These are phyloP conservation scores for Sinohyriopsis cumingii DNA, from an alignment of 2,888 invertebrate species.

Conservation along the genomic window DNA sequence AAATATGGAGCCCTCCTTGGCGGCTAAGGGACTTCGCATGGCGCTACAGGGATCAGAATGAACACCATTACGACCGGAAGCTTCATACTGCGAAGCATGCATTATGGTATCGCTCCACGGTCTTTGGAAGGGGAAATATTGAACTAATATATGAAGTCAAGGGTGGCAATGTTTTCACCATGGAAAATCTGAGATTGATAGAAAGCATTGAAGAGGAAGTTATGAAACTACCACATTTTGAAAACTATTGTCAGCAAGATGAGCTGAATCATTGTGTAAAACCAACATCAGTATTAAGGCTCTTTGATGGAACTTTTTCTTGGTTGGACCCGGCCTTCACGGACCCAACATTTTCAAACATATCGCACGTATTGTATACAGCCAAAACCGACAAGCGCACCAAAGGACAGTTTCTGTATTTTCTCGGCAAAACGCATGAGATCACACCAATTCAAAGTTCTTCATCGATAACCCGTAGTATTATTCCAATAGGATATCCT, in stretches of 20 bases:
- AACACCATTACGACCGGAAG: constrained; percentile 26
- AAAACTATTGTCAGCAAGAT: constrained; percentile 29
- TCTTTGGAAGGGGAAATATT: constrained; percentile 32
- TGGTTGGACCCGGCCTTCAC: constrained; percentile 43
- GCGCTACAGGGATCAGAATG: constrained; percentile 35
- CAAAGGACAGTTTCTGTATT: constrained; percentile 37
- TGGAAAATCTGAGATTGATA: constrained; percentile 44
- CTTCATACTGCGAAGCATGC: constrained; percentile 24
- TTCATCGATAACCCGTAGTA: constrained; percentile 35
- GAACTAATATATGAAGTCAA: constrained; percentile 45
- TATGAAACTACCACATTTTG: constrained; percentile 24
- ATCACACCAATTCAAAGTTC: constrained; percentile 23
- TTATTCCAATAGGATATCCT: constrained; percentile 45
- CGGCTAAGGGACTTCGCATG: constrained; percentile 48
- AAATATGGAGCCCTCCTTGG: constrained; percentile 48
- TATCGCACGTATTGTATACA: constrained; percentile 37
- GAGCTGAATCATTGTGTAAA: constrained; percentile 26
- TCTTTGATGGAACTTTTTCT: constrained; percentile 53
- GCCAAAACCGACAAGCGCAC: constrained; percentile 39
- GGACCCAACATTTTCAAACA: constrained; percentile 49
- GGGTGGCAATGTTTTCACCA: constrained; percentile 53
- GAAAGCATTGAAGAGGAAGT: constrained; percentile 45
- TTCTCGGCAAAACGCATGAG: constrained; percentile 32
- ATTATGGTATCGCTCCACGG: constrained; percentile 34
- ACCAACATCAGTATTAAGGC: constrained; percentile 45